phyloP scores from a whole-genome alignment of 2,888 invertebrate species.

The Macrophya alboannulata region DNA sequence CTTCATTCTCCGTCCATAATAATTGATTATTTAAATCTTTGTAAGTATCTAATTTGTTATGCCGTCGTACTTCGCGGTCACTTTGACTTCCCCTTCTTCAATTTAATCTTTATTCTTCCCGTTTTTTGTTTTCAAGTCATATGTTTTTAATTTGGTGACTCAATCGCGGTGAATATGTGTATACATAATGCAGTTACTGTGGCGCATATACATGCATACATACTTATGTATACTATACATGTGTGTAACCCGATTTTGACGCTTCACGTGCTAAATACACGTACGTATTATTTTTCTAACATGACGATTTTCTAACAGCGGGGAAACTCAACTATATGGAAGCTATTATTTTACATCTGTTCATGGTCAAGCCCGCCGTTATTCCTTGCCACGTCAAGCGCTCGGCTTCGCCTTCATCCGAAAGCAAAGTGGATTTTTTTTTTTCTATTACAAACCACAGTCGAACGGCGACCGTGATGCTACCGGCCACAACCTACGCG shows the following conservation, averaged over 20 bases:
- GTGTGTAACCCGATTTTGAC: conserved; percentile 22
- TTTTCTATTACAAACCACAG: background rate
- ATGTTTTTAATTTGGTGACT: conserved; percentile 15
- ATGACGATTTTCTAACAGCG: background rate
- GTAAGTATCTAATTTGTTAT: background rate
- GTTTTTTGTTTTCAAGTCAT: background rate
- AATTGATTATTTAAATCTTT: background rate
- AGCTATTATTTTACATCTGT: background rate
- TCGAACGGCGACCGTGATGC: background rate
- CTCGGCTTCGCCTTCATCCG: background rate
- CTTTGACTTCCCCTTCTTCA: background rate
- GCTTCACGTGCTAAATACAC: background rate
- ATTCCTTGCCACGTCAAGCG: conserved; percentile 33
- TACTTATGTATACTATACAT: background rate
- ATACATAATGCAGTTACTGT: background rate
- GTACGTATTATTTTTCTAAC: background rate
- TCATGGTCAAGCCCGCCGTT: background rate
- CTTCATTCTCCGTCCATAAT: background rate
- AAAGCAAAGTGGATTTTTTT: background rate
- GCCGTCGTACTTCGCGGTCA: background rate
- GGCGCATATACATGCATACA: background rate
- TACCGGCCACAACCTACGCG: conserved; percentile 6
- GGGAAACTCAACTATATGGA: background rate
- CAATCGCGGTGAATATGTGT: background rate
- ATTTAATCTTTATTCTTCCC: background rate